phyloP scores from a whole-genome alignment of 1,140 invertebrate genomes.

The Brachionus manjavacas region DNA sequence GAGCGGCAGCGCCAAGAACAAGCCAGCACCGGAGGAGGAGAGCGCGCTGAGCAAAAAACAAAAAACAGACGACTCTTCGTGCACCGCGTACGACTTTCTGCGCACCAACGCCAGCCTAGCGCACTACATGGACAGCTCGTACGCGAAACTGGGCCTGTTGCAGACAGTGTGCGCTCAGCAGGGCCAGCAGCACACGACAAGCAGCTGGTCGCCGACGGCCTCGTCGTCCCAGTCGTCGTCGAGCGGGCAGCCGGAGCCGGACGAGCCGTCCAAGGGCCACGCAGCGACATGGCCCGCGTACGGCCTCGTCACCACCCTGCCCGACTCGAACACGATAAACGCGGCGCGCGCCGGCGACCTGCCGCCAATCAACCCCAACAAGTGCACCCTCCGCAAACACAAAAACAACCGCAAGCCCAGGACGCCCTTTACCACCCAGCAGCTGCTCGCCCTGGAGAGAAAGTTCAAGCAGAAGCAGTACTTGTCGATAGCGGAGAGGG shows the following conservation, averaged over 20 bases:
- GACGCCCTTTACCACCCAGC: slow-evolving; percentile 92
- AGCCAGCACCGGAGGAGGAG: too few species aligned
- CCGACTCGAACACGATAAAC: slow-evolving; percentile 25
- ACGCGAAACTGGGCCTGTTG: too few species aligned
- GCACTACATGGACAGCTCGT: not conserved
- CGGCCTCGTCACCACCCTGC: not conserved
- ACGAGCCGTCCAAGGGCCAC: not conserved
- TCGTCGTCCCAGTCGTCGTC: not conserved
- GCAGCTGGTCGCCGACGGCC: not conserved
- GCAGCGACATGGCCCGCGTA: not conserved
- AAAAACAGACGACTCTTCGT: slow-evolving; percentile 8
- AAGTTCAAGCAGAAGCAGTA: slow-evolving; percentile 98
- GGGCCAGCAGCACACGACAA: too few species aligned
- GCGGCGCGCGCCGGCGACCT: slow-evolving; percentile 26
- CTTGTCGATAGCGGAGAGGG: slow-evolving; percentile 84
- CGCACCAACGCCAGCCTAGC: not conserved
- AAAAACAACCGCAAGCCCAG: slow-evolving; percentile 65
- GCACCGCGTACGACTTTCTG: slow-evolving; percentile 5
- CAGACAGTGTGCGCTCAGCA: too few species aligned
- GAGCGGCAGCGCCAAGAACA: not conserved
- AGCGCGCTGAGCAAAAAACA: not conserved
- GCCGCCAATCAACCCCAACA: slow-evolving; percentile 37
- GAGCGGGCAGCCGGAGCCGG: not conserved
- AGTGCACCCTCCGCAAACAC: slow-evolving; percentile 35
- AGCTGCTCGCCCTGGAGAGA: slow-evolving; percentile 84